Evolutionary conservation across 2,797 vertebrate species (phyloP).

Genomic region (Pyrocephalus nanus): DNA sequence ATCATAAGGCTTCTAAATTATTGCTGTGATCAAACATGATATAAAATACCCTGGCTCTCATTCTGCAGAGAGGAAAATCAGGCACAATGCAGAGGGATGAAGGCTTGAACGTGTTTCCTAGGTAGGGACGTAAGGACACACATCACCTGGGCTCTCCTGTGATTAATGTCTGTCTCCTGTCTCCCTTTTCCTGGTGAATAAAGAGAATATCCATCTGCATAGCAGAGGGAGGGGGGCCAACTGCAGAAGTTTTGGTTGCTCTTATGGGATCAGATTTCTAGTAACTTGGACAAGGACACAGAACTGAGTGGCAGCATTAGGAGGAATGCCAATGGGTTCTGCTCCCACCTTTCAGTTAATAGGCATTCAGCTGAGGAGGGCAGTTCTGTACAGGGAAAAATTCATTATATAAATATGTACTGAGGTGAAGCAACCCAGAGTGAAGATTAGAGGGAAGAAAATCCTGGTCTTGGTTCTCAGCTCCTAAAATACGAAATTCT

Average conservation of each 20-base stretch:
- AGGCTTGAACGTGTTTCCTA: neutral
- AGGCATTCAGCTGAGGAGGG: neutral
- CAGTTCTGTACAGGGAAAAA: neutral
- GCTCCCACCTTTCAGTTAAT: neutral
- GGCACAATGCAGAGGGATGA: neutral
- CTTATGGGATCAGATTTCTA: neutral
- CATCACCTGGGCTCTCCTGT: neutral
- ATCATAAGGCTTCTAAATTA: neutral
- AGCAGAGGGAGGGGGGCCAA: neutral
- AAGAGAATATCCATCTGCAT: neutral
- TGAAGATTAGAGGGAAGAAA: neutral
- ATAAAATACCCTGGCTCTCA: neutral
- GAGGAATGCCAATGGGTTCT: neutral
- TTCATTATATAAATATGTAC: neutral
- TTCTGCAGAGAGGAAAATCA: neutral
- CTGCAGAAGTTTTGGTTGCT: neutral
- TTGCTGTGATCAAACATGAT: neutral
- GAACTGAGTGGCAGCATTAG: accelerated
- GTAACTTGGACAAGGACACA: neutral
- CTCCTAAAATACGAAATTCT: neutral
- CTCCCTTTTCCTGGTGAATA: neutral
- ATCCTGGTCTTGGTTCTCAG: neutral
- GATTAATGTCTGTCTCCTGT: neutral
- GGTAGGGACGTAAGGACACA: neutral
- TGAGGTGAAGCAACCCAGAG: neutral